A percentile compares a stretch with the other conserved stretches of the same genome.
Conservation (phyloP, 2,888 invertebrate genomes). For the Julus scandinavius region DNA sequence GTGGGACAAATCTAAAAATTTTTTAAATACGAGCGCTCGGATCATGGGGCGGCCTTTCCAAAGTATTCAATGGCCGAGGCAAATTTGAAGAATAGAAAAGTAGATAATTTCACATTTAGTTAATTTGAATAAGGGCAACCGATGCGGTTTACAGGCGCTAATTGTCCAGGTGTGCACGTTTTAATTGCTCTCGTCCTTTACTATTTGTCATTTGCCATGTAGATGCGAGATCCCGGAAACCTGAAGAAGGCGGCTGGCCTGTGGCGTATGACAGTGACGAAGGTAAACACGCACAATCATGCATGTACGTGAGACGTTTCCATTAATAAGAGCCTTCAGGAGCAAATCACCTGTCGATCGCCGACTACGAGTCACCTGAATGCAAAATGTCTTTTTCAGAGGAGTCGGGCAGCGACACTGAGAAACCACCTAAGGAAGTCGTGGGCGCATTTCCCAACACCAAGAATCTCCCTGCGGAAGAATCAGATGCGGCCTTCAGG, state of each 20-base stretch:
- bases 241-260: constrained; percentile 33
- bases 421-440: constrained; percentile 52
- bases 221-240: constrained; percentile 14
- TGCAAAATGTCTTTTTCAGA: constrained; percentile 33
- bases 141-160: not conserved
- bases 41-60: too few species aligned
- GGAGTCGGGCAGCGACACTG: constrained; percentile 55
- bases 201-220: constrained; percentile 22
- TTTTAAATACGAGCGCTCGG: too few species aligned
- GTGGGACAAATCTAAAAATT: too few species aligned
- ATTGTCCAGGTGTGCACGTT: not conserved
- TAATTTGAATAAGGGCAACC: too few species aligned
- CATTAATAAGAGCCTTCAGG: not conserved
- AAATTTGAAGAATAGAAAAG: too few species aligned
- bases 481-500: constrained; percentile 75
- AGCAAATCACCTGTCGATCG: too few species aligned
- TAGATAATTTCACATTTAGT: too few species aligned
- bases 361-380: not conserved
- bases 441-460: constrained; percentile 57
- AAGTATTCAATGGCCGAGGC: too few species aligned
- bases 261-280: not conserved
- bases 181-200: constrained; percentile 1
- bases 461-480: constrained; percentile 58
- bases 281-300: not conserved
- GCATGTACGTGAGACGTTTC: not conserved